Base-by-base conservation (phyloP, 2,113 vertebrate species). In the Coracopsis vasa region DNA sequence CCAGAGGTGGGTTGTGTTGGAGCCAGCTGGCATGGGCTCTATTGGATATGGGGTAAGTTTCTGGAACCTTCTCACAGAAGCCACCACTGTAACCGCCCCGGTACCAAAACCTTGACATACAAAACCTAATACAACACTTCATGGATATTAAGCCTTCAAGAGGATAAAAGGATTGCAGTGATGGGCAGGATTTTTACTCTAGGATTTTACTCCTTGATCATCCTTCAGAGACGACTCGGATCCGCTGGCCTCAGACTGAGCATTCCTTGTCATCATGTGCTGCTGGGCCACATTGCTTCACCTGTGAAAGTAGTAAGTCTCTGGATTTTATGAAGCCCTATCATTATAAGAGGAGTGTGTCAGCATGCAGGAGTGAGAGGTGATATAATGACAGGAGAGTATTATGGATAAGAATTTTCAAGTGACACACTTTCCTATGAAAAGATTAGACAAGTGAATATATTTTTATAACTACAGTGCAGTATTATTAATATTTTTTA, bases 401-500 rank as follows among this genome's bases (percentile, higher is more conserved):
- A 72, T 58, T 60, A 44, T 18, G 16, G 21, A 33, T 60, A 58
- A 74, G 51, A 88, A 70, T 83, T 88, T 56, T 79, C 33, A 89
- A 80, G 5, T 64, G 62, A 75, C 0, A 0, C 16, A 41, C 8
- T 72, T 67, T 48, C 13, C 42, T 93, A 67, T 64, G 60, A 83
- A 88, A 89, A 53, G 37, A 48, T 83, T 67, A 75, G n/a, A 75
- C 2, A 77, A 53, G 14, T 77, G 39, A 77, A 84, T 71, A 31
- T 53, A 89, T 72, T 90, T 92, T 80, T 90, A 72, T 58, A 86
- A 44, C 42, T 75, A 54, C 42, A 77, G 33, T 79, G 14, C 11
- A 48, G 10, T 56, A 23, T 45, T 91, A 81, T 84, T 82, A 79
- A 35, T 35, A 11, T 12, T 37, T 79, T 71, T n/a, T 2, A 60